Conservation (phyloP, 2,113 vertebrate genomes). For the Cebidichthys violaceus region DNA sequence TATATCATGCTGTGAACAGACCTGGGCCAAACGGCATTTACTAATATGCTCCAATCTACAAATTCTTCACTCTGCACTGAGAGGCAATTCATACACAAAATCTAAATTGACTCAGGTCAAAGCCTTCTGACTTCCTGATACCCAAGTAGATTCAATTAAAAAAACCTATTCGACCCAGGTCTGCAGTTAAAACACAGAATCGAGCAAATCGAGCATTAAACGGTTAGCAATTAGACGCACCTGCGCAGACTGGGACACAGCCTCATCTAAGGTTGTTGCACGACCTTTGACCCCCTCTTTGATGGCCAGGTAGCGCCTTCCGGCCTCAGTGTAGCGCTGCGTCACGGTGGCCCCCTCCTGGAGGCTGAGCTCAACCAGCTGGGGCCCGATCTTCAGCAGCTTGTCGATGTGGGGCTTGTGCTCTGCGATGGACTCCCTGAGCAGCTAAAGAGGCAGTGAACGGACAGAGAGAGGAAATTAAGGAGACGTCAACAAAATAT, state of each 20-base stretch:
- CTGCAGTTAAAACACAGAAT: neutral
- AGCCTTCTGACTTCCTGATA: neutral
- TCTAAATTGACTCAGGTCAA: neutral
- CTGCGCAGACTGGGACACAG: constrained; percentile 94
- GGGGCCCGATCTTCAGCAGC: constrained; percentile 96
- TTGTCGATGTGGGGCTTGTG: constrained; percentile 99
- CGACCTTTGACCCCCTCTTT: constrained; percentile 94
- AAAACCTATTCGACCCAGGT: constrained; percentile 15
- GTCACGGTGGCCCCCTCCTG: constrained; percentile 91
- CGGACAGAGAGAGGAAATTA: neutral
- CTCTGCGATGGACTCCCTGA: constrained; percentile 95
- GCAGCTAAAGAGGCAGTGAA: constrained; percentile 83
- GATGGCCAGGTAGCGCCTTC: constrained; percentile 89
- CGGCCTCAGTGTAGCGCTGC: constrained; percentile 87
- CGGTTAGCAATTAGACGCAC: constrained; percentile 73
- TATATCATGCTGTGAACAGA: constrained; percentile 18
- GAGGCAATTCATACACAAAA: neutral
- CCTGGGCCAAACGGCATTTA: constrained; percentile 26
- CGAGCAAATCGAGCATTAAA: neutral
- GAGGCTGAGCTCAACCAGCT: constrained; percentile 91
- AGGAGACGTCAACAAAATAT: neutral
- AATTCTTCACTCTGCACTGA: constrained; percentile 3
- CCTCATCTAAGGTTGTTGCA: constrained; percentile 91
- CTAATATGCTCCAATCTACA: neutral
- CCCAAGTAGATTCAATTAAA: neutral